A percentile compares a stretch with the other conserved stretches of the same genome.
Evolutionary conservation across 2,888 invertebrate genomes (phyloP).

Genomic region (Hypomecis punctinalis): DNA sequence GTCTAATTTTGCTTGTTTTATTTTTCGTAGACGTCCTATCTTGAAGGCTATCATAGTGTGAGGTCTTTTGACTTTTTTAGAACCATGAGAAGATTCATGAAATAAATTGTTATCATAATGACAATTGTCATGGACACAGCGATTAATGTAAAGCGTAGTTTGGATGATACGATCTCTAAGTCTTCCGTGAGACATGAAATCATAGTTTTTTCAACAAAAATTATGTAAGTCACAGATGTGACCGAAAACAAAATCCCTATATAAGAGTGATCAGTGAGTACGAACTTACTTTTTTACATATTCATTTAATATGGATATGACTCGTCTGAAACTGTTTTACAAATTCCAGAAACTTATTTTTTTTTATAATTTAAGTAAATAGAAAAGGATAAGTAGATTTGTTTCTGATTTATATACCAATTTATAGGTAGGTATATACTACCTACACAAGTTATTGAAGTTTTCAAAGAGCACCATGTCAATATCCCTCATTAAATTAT

Average conservation of each 20-base stretch:
- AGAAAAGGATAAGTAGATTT: too few species aligned
- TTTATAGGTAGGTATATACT: too few species aligned
- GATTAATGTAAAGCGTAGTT: conserved; percentile 75
- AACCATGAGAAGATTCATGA: conserved; percentile 66
- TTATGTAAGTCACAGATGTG: conserved; percentile 65
- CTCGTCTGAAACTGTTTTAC: background rate
- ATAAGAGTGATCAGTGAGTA: conserved; percentile 48
- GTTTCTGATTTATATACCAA: too few species aligned
- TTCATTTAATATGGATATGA: conserved; percentile 18
- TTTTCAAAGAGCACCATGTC: background rate
- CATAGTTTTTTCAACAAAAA: conserved; percentile 74
- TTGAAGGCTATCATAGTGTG: conserved; percentile 69
- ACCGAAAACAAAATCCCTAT: conserved; percentile 63
- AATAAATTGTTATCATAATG: conserved; percentile 75
- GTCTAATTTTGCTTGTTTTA: conserved; percentile 42
- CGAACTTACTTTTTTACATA: conserved; percentile 50
- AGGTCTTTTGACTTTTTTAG: conserved; percentile 66
- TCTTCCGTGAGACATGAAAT: conserved; percentile 74
- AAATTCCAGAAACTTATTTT: background rate
- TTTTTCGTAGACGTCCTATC: conserved; percentile 43
- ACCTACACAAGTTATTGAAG: too few species aligned
- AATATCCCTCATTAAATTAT: background rate
- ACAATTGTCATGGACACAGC: conserved; percentile 64
- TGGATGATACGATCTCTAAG: conserved; percentile 74
- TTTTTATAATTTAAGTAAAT: background rate